phyloP scores from a whole-genome alignment of 2,888 invertebrate genomes.

The Anoplius nigerrimus region DNA sequence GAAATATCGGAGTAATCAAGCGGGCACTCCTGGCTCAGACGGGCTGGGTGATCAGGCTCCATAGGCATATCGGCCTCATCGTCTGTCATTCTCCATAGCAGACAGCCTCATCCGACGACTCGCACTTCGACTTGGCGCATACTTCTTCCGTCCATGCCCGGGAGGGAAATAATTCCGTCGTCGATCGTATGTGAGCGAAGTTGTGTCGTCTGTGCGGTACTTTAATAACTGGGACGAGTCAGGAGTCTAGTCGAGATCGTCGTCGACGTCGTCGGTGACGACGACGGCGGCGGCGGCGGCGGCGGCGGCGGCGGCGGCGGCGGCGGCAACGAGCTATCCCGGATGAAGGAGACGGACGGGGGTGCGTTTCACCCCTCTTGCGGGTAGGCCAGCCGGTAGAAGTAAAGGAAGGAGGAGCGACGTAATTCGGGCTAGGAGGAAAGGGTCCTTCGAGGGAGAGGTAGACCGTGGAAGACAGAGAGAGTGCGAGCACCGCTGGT shows the following conservation, averaged over 20 bases:
- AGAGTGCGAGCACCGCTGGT: conserved; percentile 34
- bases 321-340: conserved; percentile 19
- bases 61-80: too few relatives aligned
- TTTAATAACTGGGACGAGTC: conserved; percentile 49
- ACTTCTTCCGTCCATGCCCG: conserved; percentile 1
- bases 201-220: not conserved
- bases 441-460: conserved; percentile 41
- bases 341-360: conserved; percentile 42
- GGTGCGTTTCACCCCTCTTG: conserved; percentile 47
- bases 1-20: too few relatives aligned
- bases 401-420: conserved; percentile 48
- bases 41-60: too few relatives aligned
- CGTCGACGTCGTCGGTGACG: too few relatives aligned
- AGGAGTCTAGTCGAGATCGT: conserved; percentile 15
- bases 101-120: too few relatives aligned
- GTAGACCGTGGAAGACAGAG: conserved; percentile 36
- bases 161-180: not conserved
- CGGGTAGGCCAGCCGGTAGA: conserved; percentile 42
- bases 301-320: too few relatives aligned
- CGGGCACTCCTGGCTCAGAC: too few relatives aligned
- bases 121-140: too few relatives aligned
- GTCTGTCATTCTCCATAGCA: too few relatives aligned
- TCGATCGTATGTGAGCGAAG: too few relatives aligned
- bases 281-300: too few relatives aligned
- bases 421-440: conserved; percentile 57